Evolutionary conservation across 1,140 invertebrate genomes (phyloP).

Genomic region (Drosophila pachea): DNA sequence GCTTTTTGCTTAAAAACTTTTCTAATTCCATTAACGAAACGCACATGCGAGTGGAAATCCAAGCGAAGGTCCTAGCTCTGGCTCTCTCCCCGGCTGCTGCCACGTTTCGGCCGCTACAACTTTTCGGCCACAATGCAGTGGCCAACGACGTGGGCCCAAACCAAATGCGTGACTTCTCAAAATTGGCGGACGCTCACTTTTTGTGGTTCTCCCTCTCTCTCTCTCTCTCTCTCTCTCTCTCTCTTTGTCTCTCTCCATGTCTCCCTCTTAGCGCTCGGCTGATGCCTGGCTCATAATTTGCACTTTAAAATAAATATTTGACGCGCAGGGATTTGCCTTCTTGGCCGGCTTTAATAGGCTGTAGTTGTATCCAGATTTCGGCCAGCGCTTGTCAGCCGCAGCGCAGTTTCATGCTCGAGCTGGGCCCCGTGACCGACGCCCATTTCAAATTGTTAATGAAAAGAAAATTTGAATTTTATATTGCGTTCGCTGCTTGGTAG

Average conservation of each 20-base stretch:
- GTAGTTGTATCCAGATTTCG: slow-evolving; percentile 66
- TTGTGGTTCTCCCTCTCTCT: background rate
- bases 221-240: slow-evolving; percentile 1
- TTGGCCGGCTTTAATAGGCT: slow-evolving; percentile 65
- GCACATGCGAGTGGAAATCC: slow-evolving; percentile 61
- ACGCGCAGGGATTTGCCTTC: background rate
- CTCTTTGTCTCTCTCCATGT: background rate
- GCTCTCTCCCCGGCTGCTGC: slow-evolving; percentile 7
- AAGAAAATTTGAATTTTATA: slow-evolving; percentile 64
- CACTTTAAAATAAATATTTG: slow-evolving; percentile 52
- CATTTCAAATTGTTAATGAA: slow-evolving; percentile 56
- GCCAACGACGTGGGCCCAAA: slow-evolving; percentile 16
- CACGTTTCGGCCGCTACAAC: slow-evolving; percentile 20
- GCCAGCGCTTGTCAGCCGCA: slow-evolving; percentile 29
- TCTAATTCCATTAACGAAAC: slow-evolving; percentile 76
- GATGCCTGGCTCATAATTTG: slow-evolving; percentile 16
- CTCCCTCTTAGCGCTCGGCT: no score
- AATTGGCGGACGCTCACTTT: slow-evolving; percentile 44
- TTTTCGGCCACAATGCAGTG: slow-evolving; percentile 44
- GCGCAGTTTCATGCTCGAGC: slow-evolving; percentile 46
- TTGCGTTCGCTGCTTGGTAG: no score
- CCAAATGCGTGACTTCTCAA: slow-evolving; percentile 56
- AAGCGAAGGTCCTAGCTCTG: slow-evolving; percentile 28
- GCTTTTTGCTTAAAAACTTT: slow-evolving; percentile 70
- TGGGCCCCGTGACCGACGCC: slow-evolving; percentile 1